Percentiles rank a stretch among this genome's conserved stretches.
These are phyloP conservation scores for Cettia cetti DNA, from an alignment of 2,113 vertebrate species.

Conservation along the genomic window DNA sequence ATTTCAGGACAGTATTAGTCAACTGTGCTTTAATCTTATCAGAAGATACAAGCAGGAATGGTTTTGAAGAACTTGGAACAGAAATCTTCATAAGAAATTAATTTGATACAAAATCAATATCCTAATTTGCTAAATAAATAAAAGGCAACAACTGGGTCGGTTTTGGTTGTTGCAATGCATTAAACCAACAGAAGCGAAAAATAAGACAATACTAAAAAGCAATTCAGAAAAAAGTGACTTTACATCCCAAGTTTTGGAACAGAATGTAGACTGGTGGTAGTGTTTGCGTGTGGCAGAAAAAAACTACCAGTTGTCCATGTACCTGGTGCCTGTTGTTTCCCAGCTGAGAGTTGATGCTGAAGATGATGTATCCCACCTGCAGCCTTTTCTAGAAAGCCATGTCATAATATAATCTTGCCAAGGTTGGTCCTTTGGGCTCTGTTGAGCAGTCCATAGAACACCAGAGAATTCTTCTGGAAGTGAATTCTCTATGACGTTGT, in stretches of 20 bases:
- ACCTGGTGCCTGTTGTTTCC: background rate
- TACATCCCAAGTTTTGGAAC: background rate
- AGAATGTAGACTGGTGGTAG: background rate
- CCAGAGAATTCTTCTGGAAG: background rate
- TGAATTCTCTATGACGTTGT: background rate
- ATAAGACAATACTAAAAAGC: background rate
- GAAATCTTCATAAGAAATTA: background rate
- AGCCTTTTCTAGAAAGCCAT: background rate
- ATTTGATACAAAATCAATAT: background rate
- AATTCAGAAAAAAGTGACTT: background rate
- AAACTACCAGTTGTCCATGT: background rate
- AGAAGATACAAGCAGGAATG: background rate
- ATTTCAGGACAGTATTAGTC: background rate
- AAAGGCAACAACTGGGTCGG: background rate
- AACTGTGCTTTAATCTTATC: background rate
- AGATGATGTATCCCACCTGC: background rate
- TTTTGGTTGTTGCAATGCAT: background rate
- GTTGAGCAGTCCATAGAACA: background rate
- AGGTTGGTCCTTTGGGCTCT: background rate
- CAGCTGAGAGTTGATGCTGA: background rate
- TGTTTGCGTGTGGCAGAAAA: background rate
- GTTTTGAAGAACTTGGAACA: background rate
- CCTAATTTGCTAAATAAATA: background rate
- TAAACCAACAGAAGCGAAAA: background rate
- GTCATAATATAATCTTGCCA: background rate